Evolutionary conservation across 2,797 vertebrate species (phyloP), one percentile per base, ranked within the genome.

Genomic region (Hoplostethus mediterraneus): DNA sequence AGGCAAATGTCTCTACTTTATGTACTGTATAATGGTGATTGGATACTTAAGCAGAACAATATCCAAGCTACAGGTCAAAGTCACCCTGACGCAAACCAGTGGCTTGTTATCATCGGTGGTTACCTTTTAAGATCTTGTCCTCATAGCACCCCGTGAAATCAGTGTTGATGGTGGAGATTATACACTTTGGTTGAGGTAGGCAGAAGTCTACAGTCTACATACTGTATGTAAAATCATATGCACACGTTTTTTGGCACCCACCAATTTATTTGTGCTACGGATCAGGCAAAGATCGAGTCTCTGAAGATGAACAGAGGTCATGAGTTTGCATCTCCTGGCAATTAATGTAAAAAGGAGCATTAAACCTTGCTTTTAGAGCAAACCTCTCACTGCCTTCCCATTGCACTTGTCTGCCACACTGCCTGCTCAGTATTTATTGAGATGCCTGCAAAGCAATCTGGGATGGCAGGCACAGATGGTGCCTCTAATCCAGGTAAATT

Each of bases 401-500:
- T 72, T 55, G 79, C 77, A 59, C 52, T 28, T 77, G 81, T 51
- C 80, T 80, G 78, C 80, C 61, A 62, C 54, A 80, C 82, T 76
- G 75, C 82, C 90, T 89, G 87, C 89, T 90, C 91, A 84, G 84
- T 94, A 92, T 92, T 94, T 93, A 93, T 92, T 93, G 92, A 94
- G 91, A 94, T 85, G 85, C 90, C 85, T 90, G 82, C 76, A 87
- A 91, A 93, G 91, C 91, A 94, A 92, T 93, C 88, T 91, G 89
- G 86, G 87, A 89, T 89, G 91, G 90, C 91, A 90, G 88, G 86
- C 87, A 84, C 93, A 94, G 93, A 94, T 93, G 93, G 93, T 88
- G 91, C 72, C 88, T 89, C 91, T 94, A 94, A 94, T 94, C 93
- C 92, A 94, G 91, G 90, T 93, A 94, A 94, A 94, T 93, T 93